Percentiles rank a stretch among this genome's conserved stretches.
Evolutionary conservation across 2,113 vertebrate genomes (phyloP).

Genomic region (Tyto alba): DNA sequence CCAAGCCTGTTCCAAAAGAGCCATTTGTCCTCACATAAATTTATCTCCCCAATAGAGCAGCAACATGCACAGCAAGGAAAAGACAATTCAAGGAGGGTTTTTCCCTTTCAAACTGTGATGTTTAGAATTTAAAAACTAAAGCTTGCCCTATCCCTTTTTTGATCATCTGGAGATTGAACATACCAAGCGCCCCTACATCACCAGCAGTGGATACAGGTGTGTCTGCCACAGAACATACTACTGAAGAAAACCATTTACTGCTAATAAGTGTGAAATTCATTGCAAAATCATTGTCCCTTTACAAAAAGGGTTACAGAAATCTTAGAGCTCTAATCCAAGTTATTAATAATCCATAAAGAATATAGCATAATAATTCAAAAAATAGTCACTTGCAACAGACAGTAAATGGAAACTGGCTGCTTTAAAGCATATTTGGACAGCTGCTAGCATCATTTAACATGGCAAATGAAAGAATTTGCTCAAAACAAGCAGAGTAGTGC

Average conservation of each 20-base stretch:
- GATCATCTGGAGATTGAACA: neutral
- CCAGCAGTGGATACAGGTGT: neutral
- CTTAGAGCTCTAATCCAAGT: neutral
- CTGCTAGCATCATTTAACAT: conserved; percentile 28
- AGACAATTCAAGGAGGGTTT: neutral
- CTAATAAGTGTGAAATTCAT: neutral
- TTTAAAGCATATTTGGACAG: conserved; percentile 55
- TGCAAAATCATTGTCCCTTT: neutral
- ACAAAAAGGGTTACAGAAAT: neutral
- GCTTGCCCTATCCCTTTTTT: neutral
- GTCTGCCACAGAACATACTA: neutral
- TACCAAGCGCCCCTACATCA: neutral
- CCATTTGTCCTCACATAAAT: neutral
- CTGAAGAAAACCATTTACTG: neutral
- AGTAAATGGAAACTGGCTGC: conserved; percentile 40
- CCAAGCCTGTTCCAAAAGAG: neutral
- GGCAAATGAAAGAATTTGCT: conserved; percentile 50
- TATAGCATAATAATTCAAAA: neutral
- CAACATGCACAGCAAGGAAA: accelerated
- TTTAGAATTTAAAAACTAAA: neutral
- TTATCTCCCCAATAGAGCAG: neutral
- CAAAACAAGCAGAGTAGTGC: conserved; percentile 29
- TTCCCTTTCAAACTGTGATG: neutral
- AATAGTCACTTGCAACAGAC: neutral
- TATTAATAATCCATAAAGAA: neutral